These are phyloP conservation scores for Perdix hodgsoniae DNA, from an alignment of 2,797 vertebrate species.

Conservation along the genomic window DNA sequence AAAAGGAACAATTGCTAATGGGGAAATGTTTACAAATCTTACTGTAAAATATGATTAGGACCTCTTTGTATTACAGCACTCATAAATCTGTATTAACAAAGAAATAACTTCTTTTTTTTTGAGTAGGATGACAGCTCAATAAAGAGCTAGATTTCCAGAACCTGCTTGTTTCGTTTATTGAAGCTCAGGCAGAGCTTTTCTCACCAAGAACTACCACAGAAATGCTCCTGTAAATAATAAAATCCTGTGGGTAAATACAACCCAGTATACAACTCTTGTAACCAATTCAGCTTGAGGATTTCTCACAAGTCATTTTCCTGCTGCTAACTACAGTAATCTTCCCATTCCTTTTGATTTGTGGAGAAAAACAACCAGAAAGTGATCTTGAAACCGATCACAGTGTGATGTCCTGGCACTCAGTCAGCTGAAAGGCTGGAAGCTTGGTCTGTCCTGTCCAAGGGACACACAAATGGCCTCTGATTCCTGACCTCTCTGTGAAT, in stretches of 20 bases:
- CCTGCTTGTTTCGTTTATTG: conserved; percentile 20
- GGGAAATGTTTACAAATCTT: conserved; percentile 61
- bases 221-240: conserved; percentile 8
- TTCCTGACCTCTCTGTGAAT: background rate
- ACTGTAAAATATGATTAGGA: conserved; percentile 57
- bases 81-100: background rate
- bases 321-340: background rate
- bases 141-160: conserved; percentile 45
- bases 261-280: background rate
- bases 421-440: background rate
- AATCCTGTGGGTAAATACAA: background rate
- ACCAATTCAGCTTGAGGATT: background rate
- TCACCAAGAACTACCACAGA: background rate
- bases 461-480: background rate
- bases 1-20: conserved; percentile 45
- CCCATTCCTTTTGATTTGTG: background rate
- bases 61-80: conserved; percentile 10
- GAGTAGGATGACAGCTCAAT: background rate
- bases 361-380: conserved; percentile 17
- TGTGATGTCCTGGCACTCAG: background rate
- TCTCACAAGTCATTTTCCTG: background rate
- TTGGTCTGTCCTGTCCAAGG: background rate
- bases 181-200: conserved; percentile 10
- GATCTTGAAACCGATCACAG: background rate
- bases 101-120: conserved; percentile 14